Evolutionary conservation across 2,797 vertebrate species (phyloP).

Genomic region (Epinephelus coioides): DNA sequence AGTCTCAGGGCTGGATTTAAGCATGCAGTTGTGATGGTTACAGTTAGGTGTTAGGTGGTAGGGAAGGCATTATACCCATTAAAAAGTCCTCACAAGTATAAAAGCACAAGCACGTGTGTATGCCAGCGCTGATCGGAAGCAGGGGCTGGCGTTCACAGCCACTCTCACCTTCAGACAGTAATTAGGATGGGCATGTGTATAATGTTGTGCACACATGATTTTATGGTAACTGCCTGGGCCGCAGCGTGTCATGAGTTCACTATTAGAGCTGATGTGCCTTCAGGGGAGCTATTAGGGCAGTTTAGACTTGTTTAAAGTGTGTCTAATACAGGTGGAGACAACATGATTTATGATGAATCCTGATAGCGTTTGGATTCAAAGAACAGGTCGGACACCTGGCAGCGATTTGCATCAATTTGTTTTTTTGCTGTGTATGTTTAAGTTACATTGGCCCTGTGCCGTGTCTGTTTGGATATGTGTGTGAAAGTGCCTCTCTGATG

Average conservation of each 20-base stretch:
- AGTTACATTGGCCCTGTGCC: background rate
- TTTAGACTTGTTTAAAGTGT: constrained; percentile 56
- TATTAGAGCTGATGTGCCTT: constrained; percentile 65
- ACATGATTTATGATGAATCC: constrained; percentile 69
- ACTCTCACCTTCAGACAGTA: constrained; percentile 62
- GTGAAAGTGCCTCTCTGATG: constrained; percentile 24
- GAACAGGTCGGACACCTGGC: constrained; percentile 64
- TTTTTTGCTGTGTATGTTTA: constrained; percentile 41
- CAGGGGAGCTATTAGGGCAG: constrained; percentile 55
- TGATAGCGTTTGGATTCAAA: constrained; percentile 34
- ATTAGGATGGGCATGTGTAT: constrained; percentile 58
- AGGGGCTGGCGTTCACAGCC: constrained; percentile 33
- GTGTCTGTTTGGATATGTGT: constrained; percentile 2
- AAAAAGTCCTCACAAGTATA: constrained; percentile 6
- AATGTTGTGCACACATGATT: constrained; percentile 58
- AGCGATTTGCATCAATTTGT: constrained; percentile 65
- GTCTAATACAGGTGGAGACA: constrained; percentile 42
- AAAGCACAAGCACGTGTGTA: background rate
- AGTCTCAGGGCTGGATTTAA: background rate
- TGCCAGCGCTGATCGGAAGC: background rate
- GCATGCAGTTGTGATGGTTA: background rate
- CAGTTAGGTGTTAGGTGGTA: background rate
- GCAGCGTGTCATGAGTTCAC: constrained; percentile 52
- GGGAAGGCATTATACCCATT: background rate
- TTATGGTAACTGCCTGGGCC: constrained; percentile 40